A percentile compares a stretch with the other conserved stretches of the same genome.
These are phyloP conservation scores for Cassiopea andromeda DNA, from an alignment of 30 jellyfish, hydroid and myxozoan genomes.

Conservation along the genomic window DNA sequence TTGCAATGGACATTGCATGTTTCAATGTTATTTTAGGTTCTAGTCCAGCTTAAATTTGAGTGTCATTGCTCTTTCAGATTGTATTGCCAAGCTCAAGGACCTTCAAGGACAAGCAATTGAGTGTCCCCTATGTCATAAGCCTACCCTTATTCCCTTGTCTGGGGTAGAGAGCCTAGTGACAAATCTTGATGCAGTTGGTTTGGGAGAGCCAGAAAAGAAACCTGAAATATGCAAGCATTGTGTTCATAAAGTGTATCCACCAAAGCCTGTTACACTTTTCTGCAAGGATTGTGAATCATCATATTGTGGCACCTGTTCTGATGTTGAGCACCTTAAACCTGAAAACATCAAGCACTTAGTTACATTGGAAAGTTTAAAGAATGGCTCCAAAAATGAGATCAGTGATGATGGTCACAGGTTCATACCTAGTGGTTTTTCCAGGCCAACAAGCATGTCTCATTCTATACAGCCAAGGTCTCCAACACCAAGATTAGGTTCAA, in stretches of 20 bases:
- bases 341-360: slow-evolving; percentile 59
- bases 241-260: slow-evolving; percentile 65
- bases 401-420: background rate
- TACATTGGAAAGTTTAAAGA: slow-evolving; percentile 47
- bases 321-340: slow-evolving; percentile 64
- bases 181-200: slow-evolving; percentile 66
- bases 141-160: slow-evolving; percentile 51
- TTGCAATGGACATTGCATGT: no score
- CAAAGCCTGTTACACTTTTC: slow-evolving; percentile 71
- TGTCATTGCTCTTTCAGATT: slow-evolving; percentile 19
- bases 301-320: slow-evolving; percentile 79
- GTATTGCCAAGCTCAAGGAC: slow-evolving; percentile 59
- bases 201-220: slow-evolving; percentile 5
- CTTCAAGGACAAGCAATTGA: slow-evolving; percentile 84
- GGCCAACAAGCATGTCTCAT: slow-evolving; percentile 11
- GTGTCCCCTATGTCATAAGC: slow-evolving; percentile 72
- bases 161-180: slow-evolving; percentile 64
- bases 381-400: background rate
- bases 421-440: background rate
- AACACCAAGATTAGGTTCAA: slow-evolving; percentile 6
- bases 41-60: background rate
- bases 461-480: background rate
- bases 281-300: slow-evolving; percentile 69
- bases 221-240: slow-evolving; percentile 65
- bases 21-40: background rate